Evolutionary conservation across 2,888 invertebrate genomes (phyloP), one percentile per base, ranked within the genome.

Genomic region (Seira musarum): DNA sequence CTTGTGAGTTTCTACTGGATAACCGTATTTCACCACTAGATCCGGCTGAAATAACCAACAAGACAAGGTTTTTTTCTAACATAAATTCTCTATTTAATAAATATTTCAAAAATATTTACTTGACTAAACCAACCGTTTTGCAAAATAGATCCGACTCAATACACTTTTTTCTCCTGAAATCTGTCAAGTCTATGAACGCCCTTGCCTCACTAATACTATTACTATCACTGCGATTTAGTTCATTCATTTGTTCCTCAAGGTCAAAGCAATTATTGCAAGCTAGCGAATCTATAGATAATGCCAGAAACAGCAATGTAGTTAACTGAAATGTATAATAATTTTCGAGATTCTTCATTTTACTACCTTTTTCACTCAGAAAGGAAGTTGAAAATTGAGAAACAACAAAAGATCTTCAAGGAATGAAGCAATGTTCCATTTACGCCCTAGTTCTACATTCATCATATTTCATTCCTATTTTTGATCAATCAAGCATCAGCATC

Each of bases 1-100:
- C 35, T 57, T 60, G 35, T 80, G 69, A 13, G 63, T 60, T 69
- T 80, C 80, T 15, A 68, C 35, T 19, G 69, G 68, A 21, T 73
- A 80, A 6, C 78, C 78, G 64, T 69, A 22, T 15, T 46, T 63
- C 5, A 15, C 13, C 13, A 67, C 21, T 13, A 67, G 21, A 22
- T 67, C 67, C 5, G 67, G 67, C 67, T 67, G 22, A 2, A 2
- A 64, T 21, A 21, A 10, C 60, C 17, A 40, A 40, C 35, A 65
- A 65, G 21, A 63, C 10, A 5, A 22, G 8, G 8, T 63, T 2
- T 65, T n/a, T 25, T n/a, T 30, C 1, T 30, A 65, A n/a, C 5
- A n/a, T 57, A n/a, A 40, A 40, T 40, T 15, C 57, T 57, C 57
- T 3, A 57, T 57, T 5, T 15, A 57, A 57, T 57, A 2, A 65